These are phyloP conservation scores for Zophobas morio DNA, from an alignment of 1,140 invertebrate species.

Conservation along the genomic window DNA sequence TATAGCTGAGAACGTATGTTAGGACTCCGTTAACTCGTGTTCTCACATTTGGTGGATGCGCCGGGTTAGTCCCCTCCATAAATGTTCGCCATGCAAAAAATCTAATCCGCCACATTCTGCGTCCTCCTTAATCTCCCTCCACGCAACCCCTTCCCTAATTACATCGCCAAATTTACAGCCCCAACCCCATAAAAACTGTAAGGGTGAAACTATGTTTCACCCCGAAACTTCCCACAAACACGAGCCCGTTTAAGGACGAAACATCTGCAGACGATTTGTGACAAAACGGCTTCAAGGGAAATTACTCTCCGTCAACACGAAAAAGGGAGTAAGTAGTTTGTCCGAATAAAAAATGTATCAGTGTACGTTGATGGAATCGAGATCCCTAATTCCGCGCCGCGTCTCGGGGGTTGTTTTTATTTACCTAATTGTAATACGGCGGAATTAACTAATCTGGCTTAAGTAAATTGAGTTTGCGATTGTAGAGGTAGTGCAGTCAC, in stretches of 20 bases:
- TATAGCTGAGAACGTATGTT: too few relatives aligned
- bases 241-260: slow-evolving; percentile 7
- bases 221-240: slow-evolving; percentile 16
- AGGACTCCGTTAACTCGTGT: too few relatives aligned
- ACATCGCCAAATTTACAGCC: neutral
- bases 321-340: neutral
- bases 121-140: neutral
- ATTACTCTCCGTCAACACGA: neutral
- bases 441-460: too few relatives aligned
- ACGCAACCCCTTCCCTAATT: neutral
- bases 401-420: neutral
- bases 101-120: neutral
- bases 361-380: neutral
- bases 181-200: neutral
- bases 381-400: neutral
- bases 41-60: slow-evolving; percentile 8
- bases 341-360: neutral
- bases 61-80: neutral
- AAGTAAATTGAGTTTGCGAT: neutral
- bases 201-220: slow-evolving; percentile 1
- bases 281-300: slow-evolving; percentile 13
- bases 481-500: neutral
- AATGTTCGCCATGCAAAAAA: neutral
- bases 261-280: slow-evolving; percentile 13
- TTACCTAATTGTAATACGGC: too few relatives aligned